Evolutionary conservation across 2,888 invertebrate species (phyloP).

Genomic region (Drosophila anomalata): DNA sequence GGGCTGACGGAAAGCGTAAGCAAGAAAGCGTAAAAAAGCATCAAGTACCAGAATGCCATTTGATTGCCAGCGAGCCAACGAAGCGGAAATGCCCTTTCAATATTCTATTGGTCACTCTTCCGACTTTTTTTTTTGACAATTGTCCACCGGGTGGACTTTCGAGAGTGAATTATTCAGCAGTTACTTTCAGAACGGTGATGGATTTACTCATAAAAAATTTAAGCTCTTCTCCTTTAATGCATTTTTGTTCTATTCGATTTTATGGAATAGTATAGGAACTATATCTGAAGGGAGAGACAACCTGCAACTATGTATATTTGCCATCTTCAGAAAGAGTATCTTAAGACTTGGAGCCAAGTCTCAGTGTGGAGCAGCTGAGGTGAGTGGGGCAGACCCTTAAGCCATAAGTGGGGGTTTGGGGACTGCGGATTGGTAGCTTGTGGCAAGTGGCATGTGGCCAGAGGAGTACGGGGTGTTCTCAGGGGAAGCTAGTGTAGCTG

Average conservation of each 20-base stretch:
- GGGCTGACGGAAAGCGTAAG: slow-evolving; percentile 22
- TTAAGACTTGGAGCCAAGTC: neutral
- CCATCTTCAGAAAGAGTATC: slow-evolving; percentile 9
- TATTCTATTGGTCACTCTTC: slow-evolving; percentile 35
- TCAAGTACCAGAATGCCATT: slow-evolving; percentile 44
- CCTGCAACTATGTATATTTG: neutral
- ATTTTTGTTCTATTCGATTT: neutral
- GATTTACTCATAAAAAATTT: neutral
- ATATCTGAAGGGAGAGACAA: neutral
- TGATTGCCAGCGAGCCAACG: slow-evolving; percentile 23
- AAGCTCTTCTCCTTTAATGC: neutral
- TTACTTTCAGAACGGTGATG: neutral
- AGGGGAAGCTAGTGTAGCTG: slow-evolving; percentile 25
- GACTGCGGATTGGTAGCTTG: slow-evolving; percentile 9
- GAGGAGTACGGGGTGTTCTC: slow-evolving; percentile 8
- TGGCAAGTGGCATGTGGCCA: slow-evolving; percentile 7
- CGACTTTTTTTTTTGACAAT: slow-evolving; percentile 3
- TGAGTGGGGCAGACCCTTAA: slow-evolving; percentile 17
- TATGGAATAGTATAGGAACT: neutral
- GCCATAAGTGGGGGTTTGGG: slow-evolving; percentile 15
- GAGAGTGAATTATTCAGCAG: slow-evolving; percentile 19
- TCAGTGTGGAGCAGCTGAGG: slow-evolving; percentile 3
- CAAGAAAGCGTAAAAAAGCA: slow-evolving; percentile 47
- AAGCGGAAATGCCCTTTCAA: slow-evolving; percentile 45
- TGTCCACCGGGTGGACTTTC: slow-evolving; percentile 14